Conservation (phyloP, 2,113 vertebrate species). For the Orycteropus afer region DNA sequence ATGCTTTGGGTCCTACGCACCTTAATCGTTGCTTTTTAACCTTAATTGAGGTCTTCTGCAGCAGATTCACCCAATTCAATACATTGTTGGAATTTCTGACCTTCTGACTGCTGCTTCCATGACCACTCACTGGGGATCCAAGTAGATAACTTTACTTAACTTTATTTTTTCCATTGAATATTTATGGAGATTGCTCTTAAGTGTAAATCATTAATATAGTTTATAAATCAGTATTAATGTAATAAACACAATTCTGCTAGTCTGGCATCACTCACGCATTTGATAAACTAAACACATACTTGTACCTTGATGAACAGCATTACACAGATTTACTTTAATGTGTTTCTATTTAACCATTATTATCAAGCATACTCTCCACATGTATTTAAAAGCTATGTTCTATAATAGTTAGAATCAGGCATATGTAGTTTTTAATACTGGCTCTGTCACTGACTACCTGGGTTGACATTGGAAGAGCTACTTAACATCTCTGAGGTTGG, state of each 20-base stretch:
- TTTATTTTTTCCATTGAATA: constrained; percentile 39
- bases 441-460: constrained; percentile 37
- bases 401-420: constrained; percentile 32
- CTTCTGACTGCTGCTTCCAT: no score
- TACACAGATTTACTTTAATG: background rate
- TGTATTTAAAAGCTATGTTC: constrained; percentile 53
- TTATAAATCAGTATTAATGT: constrained; percentile 41
- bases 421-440: constrained; percentile 67
- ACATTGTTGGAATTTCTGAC: no score
- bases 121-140: no score
- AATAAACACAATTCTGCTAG: constrained; percentile 44
- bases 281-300: constrained; percentile 41
- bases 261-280: constrained; percentile 21
- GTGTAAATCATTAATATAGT: constrained; percentile 9
- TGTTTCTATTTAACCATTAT: constrained; percentile 45
- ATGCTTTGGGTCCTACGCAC: no score
- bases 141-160: background rate
- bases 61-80: no score
- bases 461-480: constrained; percentile 22
- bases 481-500: constrained; percentile 4
- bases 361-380: constrained; percentile 22
- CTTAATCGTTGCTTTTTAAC: no score
- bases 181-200: background rate
- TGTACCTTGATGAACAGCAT: constrained; percentile 46
- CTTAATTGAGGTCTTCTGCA: no score